phyloP scores from a whole-genome alignment of 2,797 vertebrate genomes.

The Chromis chromis region DNA sequence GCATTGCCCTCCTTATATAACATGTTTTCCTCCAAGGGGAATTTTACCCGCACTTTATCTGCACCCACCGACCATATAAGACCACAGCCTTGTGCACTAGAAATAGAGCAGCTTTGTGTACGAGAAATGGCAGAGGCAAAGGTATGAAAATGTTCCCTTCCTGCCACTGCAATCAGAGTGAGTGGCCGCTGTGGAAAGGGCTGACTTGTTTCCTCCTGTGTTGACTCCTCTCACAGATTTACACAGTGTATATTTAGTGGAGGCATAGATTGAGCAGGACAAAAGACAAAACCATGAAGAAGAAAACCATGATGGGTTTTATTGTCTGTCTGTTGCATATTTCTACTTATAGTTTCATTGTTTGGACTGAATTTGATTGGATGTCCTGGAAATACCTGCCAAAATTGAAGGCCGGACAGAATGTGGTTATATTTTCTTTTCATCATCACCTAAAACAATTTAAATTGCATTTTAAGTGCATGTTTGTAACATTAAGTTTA shows the following conservation, averaged over 20 bases:
- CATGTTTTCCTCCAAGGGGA: conserved; percentile 42
- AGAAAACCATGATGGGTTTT: conserved; percentile 12
- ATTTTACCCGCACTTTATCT: conserved; percentile 50
- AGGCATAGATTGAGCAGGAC: not conserved
- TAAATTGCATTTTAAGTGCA: conserved; percentile 14
- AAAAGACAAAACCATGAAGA: conserved; percentile 3
- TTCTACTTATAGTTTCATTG: conserved; percentile 7
- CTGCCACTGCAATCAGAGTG: conserved; percentile 48
- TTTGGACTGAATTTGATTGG: conserved; percentile 12
- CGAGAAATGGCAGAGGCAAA: conserved; percentile 42
- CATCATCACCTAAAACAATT: conserved; percentile 1
- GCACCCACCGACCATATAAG: conserved; percentile 41
- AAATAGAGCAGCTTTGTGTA: conserved; percentile 76
- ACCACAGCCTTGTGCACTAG: conserved; percentile 53
- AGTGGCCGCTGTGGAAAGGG: conserved; percentile 36
- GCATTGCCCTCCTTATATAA: conserved; percentile 35
- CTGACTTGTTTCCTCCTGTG: conserved; percentile 52
- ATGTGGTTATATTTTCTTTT: conserved; percentile 23
- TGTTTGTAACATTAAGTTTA: conserved; percentile 16
- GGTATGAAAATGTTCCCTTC: conserved; percentile 70
- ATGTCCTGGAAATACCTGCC: conserved; percentile 16
- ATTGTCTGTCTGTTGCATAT: conserved; percentile 12
- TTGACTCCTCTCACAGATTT: conserved; percentile 39
- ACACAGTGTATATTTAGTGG: conserved; percentile 37
- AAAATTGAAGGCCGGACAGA: not conserved